phyloP scores from a whole-genome alignment of 2,797 vertebrate species.

The Onychomys leucogaster region DNA sequence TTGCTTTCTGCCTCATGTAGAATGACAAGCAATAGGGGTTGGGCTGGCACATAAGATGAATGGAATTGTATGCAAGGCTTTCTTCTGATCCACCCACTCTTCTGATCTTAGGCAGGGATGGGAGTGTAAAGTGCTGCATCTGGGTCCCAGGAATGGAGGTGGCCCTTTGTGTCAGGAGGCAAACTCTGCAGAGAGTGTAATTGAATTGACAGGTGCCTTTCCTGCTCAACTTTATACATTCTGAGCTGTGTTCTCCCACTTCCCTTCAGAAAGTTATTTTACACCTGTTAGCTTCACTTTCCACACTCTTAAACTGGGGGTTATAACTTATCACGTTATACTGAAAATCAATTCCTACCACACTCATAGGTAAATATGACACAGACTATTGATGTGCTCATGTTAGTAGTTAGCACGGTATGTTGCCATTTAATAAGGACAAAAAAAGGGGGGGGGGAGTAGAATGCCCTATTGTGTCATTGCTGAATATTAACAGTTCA shows the following conservation, averaged over 20 bases:
- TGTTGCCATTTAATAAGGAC: background rate
- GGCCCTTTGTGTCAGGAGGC: slow-evolving; percentile 4
- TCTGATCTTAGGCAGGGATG: background rate
- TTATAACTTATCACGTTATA: background rate
- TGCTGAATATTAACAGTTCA: background rate
- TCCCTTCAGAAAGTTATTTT: background rate
- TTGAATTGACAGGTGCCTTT: slow-evolving; percentile 8
- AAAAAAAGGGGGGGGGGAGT: background rate
- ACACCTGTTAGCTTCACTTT: background rate
- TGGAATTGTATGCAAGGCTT: slow-evolving; percentile 12
- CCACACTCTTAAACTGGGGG: background rate
- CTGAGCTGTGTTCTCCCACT: background rate
- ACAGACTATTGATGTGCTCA: background rate
- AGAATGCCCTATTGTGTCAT: background rate
- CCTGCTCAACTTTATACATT: background rate
- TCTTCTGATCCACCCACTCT: background rate
- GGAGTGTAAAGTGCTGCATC: background rate
- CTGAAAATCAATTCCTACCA: slow-evolving; percentile 6
- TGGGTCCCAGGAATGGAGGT: background rate
- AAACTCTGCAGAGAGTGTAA: background rate
- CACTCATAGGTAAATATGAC: background rate
- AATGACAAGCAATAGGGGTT: slow-evolving; percentile 73
- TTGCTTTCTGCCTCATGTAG: slow-evolving; percentile 65
- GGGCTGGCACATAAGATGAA: slow-evolving; percentile 48
- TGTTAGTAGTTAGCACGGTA: background rate